These are phyloP conservation scores for Thunnus thynnus DNA, from an alignment of 2,113 vertebrate genomes.

Conservation along the genomic window DNA sequence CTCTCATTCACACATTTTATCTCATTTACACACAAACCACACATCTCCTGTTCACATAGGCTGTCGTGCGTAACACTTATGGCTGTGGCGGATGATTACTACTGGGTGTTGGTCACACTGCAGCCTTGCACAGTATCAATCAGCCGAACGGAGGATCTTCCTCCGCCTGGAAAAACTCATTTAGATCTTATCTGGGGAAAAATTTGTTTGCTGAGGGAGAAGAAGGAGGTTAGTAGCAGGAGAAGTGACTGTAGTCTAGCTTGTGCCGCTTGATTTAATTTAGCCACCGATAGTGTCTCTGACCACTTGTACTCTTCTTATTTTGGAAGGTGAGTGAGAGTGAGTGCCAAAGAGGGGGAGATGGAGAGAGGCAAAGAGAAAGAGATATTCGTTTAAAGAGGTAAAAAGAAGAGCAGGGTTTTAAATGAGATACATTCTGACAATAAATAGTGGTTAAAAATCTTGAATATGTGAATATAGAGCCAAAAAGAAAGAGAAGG, in stretches of 20 bases:
- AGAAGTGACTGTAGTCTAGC: constrained; percentile 74
- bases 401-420: not conserved
- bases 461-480: not conserved
- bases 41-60: constrained; percentile 57
- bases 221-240: constrained; percentile 55
- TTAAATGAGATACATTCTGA: constrained; percentile 18
- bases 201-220: constrained; percentile 75
- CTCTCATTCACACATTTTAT: constrained; percentile 77
- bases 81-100: constrained; percentile 75
- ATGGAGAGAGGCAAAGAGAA: constrained; percentile 34
- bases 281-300: constrained; percentile 80
- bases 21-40: constrained; percentile 75
- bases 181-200: constrained; percentile 86
- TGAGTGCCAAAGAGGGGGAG: constrained; percentile 36
- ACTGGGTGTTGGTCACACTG: constrained; percentile 66
- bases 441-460: not conserved
- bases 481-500: not conserved
- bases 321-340: constrained; percentile 72
- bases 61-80: constrained; percentile 63
- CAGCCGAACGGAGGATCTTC: constrained; percentile 77
- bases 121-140: constrained; percentile 75
- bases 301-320: constrained; percentile 78
- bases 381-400: constrained; percentile 53
- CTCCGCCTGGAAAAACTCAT: constrained; percentile 86
- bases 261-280: constrained; percentile 84